A percentile compares a stretch with the other conserved stretches of the same genome.
Evolutionary conservation across 1,140 invertebrate species (phyloP).

Genomic region (Ericerus pela): DNA sequence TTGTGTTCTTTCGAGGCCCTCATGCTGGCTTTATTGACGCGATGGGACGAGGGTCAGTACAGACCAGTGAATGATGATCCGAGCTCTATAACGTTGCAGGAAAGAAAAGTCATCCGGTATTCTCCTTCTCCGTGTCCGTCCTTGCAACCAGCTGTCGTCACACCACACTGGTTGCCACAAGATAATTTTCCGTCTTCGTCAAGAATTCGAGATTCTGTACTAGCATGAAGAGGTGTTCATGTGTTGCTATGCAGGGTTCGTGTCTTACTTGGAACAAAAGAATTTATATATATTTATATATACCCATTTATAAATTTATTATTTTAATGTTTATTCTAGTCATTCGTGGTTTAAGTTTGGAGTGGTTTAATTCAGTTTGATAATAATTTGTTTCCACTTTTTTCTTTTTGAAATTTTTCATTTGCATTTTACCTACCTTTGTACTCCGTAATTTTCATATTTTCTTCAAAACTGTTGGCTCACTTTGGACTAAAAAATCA

Average conservation of each 20-base stretch:
- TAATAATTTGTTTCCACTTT: no score
- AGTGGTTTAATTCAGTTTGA: no score
- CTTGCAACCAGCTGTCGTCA: conserved; percentile 18
- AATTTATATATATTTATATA: no score
- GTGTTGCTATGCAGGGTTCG: not conserved
- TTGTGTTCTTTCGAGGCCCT: conserved; percentile 34
- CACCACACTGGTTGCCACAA: conserved; percentile 9
- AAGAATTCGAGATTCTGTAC: not conserved
- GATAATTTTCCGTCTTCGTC: conserved; percentile 4
- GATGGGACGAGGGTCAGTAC: conserved; percentile 32
- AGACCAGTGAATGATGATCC: conserved; percentile 34
- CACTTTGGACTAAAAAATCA: no score
- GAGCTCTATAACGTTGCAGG: conserved; percentile 34
- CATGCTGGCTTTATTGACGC: conserved; percentile 32
- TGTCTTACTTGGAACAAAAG: no score
- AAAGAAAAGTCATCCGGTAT: conserved; percentile 21
- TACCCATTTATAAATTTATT: no score
- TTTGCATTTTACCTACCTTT: no score
- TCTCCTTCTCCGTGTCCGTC: conserved; percentile 23
- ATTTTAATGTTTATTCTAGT: no score
- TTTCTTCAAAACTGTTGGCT: no score
- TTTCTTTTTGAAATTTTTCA: no score
- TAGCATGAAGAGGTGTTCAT: not conserved
- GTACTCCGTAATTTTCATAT: no score
- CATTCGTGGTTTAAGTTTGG: no score